These are phyloP conservation scores for Urocyon cinereoargenteus DNA, from an alignment of 2,797 vertebrate species.

Conservation along the genomic window DNA sequence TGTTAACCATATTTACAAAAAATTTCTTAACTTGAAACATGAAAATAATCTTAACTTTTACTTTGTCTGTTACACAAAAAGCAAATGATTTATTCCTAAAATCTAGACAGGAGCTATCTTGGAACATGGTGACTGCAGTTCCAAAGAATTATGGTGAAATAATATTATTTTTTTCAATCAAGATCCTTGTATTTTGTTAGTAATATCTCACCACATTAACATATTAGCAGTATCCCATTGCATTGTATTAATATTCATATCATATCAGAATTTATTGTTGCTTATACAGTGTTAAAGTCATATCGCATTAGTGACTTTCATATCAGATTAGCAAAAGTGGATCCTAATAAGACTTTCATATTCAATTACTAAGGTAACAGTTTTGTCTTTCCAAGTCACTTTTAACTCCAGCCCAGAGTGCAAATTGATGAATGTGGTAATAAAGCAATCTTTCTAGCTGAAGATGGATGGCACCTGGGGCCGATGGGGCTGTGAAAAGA, in stretches of 20 bases:
- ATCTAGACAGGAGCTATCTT: slow-evolving; percentile 64
- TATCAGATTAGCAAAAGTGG: slow-evolving; percentile 87
- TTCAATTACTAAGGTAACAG: slow-evolving; percentile 88
- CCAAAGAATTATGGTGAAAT: slow-evolving; percentile 77
- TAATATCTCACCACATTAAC: slow-evolving; percentile 85
- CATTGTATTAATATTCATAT: slow-evolving; percentile 88
- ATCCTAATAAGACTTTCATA: slow-evolving; percentile 87
- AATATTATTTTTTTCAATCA: slow-evolving; percentile 81
- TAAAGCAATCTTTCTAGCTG: slow-evolving; percentile 82
- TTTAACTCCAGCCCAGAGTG: slow-evolving; percentile 81
- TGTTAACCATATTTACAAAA: slow-evolving; percentile 33
- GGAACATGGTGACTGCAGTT: slow-evolving; percentile 63
- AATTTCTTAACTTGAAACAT: not conserved
- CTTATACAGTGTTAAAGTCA: slow-evolving; percentile 86
- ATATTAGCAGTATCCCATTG: slow-evolving; percentile 86
- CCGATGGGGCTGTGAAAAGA: slow-evolving; percentile 49
- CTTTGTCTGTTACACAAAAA: slow-evolving; percentile 22
- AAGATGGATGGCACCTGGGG: slow-evolving; percentile 75
- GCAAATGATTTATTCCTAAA: slow-evolving; percentile 15
- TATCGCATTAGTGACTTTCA: slow-evolving; percentile 89
- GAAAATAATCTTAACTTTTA: not conserved
- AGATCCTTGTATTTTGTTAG: slow-evolving; percentile 85
- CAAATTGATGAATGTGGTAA: slow-evolving; percentile 84
- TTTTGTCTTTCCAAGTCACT: slow-evolving; percentile 86
- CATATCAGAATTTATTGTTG: slow-evolving; percentile 87